phyloP scores from a whole-genome alignment of 2,888 invertebrate genomes.

The Emmelina monodactyla region DNA sequence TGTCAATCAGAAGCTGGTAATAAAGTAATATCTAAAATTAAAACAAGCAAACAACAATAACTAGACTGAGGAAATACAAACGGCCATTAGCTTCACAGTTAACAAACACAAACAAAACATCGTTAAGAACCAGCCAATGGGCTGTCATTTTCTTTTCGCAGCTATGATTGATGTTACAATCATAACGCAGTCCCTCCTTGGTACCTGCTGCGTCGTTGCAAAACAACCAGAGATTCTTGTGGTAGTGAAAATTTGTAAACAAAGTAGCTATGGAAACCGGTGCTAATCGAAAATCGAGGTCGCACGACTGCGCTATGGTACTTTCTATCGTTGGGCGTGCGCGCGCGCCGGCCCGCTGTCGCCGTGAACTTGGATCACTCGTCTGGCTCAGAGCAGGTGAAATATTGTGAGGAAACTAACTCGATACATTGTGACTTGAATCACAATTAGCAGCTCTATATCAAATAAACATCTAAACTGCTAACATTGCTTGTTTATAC shows the following conservation, averaged over 20 bases:
- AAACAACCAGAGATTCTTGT: neutral
- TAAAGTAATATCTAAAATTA: too few relatives aligned
- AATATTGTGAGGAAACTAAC: too few relatives aligned
- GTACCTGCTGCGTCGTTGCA: neutral
- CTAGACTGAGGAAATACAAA: too few relatives aligned
- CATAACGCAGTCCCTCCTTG: slow-evolving; percentile 11
- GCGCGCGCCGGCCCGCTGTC: neutral
- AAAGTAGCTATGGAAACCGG: slow-evolving; percentile 24
- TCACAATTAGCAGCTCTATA: too few relatives aligned
- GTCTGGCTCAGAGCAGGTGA: too few relatives aligned
- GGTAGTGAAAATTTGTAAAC: slow-evolving; percentile 16
- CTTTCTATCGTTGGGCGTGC: neutral
- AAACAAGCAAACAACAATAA: too few relatives aligned
- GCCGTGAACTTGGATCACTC: slow-evolving; percentile 1
- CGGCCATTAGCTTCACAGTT: too few relatives aligned
- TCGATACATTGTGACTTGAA: too few relatives aligned
- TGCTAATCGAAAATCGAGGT: slow-evolving; percentile 28
- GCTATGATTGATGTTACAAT: slow-evolving; percentile 24
- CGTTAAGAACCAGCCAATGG: slow-evolving; percentile 17
- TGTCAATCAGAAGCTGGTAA: too few relatives aligned
- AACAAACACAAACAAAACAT: neutral
- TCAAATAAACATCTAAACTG: too few relatives aligned
- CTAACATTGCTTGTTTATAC: too few relatives aligned
- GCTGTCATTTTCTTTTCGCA: slow-evolving; percentile 23
- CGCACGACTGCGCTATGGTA: slow-evolving; percentile 29